Percentiles rank a stretch among this genome's conserved stretches.
Conservation (phyloP, 2,888 invertebrate genomes). For the Petrolisthes manimaculis region DNA sequence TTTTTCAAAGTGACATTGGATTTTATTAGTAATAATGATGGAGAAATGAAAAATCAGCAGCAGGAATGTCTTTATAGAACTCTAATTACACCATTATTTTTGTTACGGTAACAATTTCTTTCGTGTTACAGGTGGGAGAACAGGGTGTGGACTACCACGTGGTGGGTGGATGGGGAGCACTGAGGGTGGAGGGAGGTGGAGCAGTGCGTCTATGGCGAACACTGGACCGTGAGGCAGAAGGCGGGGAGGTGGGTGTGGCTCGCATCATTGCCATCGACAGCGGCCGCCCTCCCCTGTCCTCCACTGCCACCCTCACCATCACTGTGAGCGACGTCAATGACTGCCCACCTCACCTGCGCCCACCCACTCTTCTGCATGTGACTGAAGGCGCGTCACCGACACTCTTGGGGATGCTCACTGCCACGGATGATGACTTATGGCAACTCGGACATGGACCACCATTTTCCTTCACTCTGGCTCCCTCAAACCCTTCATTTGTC, state of each 20-base stretch:
- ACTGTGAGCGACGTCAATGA: conserved; percentile 55
- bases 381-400: conserved; percentile 37
- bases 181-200: conserved; percentile 39
- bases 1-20: no score
- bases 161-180: conserved; percentile 43
- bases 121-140: conserved; percentile 23
- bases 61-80: no score
- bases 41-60: no score
- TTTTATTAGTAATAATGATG: no score
- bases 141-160: conserved; percentile 47
- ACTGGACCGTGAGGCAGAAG: conserved; percentile 49
- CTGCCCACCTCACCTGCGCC: conserved; percentile 54
- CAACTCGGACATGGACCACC: conserved; percentile 43
- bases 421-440: conserved; percentile 49
- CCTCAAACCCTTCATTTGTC: conserved; percentile 40
- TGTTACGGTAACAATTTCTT: no score
- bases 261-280: conserved; percentile 48
- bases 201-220: conserved; percentile 45
- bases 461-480: conserved; percentile 39
- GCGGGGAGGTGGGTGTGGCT: conserved; percentile 50
- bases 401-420: conserved; percentile 36
- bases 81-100: no score
- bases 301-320: conserved; percentile 58
- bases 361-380: conserved; percentile 53
- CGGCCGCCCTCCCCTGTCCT: conserved; percentile 52